Evolutionary conservation across 2,113 vertebrate species (phyloP), one percentile per base, ranked within the genome.

Genomic region (Leiothrix lutea): DNA sequence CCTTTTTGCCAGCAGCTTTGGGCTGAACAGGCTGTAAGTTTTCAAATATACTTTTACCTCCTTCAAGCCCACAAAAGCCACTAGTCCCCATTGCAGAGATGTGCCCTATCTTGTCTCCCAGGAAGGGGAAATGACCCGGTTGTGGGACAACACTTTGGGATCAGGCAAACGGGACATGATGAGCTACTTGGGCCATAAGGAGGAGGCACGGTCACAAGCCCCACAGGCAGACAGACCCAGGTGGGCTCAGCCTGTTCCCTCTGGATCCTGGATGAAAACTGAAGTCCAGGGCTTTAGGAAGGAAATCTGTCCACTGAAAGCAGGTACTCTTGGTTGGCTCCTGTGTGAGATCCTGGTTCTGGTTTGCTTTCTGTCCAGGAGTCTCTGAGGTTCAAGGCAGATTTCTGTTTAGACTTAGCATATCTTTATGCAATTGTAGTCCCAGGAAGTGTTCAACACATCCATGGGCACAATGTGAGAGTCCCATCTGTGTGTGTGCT

Each of bases 121-220:
- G 98, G 97, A 97, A 4, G 35, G 94, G 97, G 97, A 97, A 88
- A 87, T 96, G 85, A 96, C 82, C 33, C 44, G 90, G 45, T 44
- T 95, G 82, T 91, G 38, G 91, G 90, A 92, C 73, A 95, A 60
- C 79, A 96, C 78, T 83, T 74, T 94, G 93, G 70, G 75, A 80
- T 29, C 60, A 0, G 96, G 96, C 80, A 74, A 90, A 88, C 24
- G 29, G 80, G 61, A 95, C 31, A 96, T 96, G 91, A 98, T 98
- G 96, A 94, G 47, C 88, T 97, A 90, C 5, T 4, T 23, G 22
- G 92, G 90, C 86, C 62, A 26, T 45, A 98, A 96, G 91, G 95
- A 98, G 47, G 95, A 93, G 36, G 65, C 71, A 4, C 62, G 9
- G 64, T 35, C 86, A 7, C 91, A 0, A 95, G 92, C 47, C 45